These are phyloP conservation scores for Burhinus bistriatus DNA, from an alignment of 2,113 vertebrate genomes.

Conservation along the genomic window DNA sequence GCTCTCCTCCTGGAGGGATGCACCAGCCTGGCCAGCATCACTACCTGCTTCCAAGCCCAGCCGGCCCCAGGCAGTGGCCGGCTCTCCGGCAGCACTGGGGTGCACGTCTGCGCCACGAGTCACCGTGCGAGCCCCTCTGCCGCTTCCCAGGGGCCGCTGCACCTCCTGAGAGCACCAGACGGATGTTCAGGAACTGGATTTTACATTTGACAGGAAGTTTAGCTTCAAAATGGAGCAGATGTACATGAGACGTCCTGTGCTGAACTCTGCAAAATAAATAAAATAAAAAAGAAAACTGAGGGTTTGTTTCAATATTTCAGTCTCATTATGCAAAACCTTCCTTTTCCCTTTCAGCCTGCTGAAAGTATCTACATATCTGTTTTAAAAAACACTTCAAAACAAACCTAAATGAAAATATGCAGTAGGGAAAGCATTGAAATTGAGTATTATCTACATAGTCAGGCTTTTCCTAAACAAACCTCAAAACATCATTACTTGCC, in stretches of 20 bases:
- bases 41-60: not conserved
- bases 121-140: not conserved
- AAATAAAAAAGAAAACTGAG: too few species aligned
- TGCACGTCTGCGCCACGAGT: rapidly evolving
- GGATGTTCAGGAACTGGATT: not conserved
- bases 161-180: rapidly evolving
- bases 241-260: not conserved
- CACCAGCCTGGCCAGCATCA: not conserved
- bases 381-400: not conserved
- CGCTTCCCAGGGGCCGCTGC: rapidly evolving
- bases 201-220: not conserved
- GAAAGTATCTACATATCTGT: not conserved
- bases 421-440: not conserved
- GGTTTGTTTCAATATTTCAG: not conserved
- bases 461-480: not conserved
- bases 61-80: not conserved
- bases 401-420: not conserved
- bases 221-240: not conserved
- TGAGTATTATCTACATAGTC: rapidly evolving
- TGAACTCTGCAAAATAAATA: not conserved
- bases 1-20: not conserved
- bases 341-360: not conserved
- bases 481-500: too few species aligned
- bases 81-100: not conserved
- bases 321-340: not conserved